These are phyloP conservation scores for Pangasius macronema DNA, from an alignment of 2,797 vertebrate genomes.

Conservation along the genomic window DNA sequence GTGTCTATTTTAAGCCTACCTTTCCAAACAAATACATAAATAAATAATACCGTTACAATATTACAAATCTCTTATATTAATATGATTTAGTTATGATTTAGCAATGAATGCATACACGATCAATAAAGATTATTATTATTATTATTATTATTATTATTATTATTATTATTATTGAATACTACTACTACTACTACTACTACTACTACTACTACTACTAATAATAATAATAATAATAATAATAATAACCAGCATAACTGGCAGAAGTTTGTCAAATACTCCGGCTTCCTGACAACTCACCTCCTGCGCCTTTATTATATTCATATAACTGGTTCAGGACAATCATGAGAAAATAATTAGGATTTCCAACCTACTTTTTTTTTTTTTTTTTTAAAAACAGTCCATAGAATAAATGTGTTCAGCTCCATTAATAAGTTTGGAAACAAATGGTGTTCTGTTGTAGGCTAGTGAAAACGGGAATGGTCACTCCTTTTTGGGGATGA, in stretches of 20 bases:
- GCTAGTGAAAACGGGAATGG: not conserved
- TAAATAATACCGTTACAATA: not conserved
- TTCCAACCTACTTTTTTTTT: not conserved
- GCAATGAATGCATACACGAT: not conserved
- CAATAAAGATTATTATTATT: not conserved
- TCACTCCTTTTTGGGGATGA: not conserved
- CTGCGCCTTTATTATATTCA: not conserved
- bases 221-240: constrained; percentile 12
- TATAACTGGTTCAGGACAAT: not conserved
- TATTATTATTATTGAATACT: no score
- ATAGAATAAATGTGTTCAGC: not conserved
- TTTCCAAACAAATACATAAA: not conserved
- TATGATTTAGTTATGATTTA: no score
- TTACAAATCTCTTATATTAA: not conserved
- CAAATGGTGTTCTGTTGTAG: not conserved
- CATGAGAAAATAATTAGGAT: not conserved
- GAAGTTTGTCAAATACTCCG: not conserved
- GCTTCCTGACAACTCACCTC: not conserved
- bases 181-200: no score
- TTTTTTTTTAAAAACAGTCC: not conserved
- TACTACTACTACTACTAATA: no score
- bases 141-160: not conserved
- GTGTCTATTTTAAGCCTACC: not conserved
- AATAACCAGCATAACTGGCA: not conserved
- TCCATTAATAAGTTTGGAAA: not conserved